Evolutionary conservation across 1,140 invertebrate species (phyloP).

Genomic region (Ylistrum balloti): DNA sequence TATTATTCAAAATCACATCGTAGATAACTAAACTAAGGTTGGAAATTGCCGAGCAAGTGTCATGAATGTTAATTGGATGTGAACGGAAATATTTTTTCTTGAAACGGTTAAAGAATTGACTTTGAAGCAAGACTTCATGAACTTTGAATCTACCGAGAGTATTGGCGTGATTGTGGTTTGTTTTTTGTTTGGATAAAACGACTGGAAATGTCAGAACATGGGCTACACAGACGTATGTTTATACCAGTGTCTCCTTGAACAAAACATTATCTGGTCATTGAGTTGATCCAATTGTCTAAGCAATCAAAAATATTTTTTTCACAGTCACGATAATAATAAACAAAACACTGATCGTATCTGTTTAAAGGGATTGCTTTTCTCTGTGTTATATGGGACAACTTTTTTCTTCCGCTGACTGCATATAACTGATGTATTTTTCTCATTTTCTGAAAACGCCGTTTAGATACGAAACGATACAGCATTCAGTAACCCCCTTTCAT

Average conservation of each 20-base stretch:
- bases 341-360: constrained; percentile 18
- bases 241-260: not conserved
- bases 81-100: not conserved
- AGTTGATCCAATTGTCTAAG: not conserved
- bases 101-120: not conserved
- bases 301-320: not conserved
- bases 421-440: not conserved
- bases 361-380: constrained; percentile 34
- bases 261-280: not conserved
- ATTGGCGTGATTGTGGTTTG: no score
- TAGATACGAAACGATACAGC: no score
- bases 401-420: not conserved
- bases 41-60: not conserved
- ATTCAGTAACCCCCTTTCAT: not conserved
- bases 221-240: not conserved
- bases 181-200: not conserved
- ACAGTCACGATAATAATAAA: not conserved
- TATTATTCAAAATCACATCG: no score
- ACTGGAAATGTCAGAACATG: constrained; percentile 4
- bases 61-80: not conserved
- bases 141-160: not conserved
- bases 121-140: not conserved
- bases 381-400: not conserved
- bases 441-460: not conserved
- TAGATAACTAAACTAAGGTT: no score